phyloP scores from a whole-genome alignment of 2,113 vertebrate genomes.

The Halcyon malimbica region DNA sequence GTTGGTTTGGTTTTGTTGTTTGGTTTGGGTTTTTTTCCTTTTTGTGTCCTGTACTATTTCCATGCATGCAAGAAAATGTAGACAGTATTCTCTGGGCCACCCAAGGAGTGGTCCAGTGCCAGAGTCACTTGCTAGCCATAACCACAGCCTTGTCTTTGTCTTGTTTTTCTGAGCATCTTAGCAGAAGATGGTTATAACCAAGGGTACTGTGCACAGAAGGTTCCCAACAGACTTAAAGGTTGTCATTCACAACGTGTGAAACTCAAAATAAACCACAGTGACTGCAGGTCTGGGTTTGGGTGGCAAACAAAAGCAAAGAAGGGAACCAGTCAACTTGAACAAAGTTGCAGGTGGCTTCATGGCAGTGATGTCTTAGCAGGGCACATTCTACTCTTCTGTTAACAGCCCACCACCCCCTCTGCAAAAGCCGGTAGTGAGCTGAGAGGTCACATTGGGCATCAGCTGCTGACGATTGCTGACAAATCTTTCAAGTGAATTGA shows the following conservation, averaged over 20 bases:
- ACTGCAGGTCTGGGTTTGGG: neutral
- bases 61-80: neutral
- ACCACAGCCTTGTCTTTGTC: neutral
- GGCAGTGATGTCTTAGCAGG: neutral
- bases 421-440: neutral
- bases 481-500: neutral
- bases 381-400: accelerated
- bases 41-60: neutral
- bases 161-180: neutral
- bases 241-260: neutral
- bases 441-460: neutral
- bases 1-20: too few relatives aligned
- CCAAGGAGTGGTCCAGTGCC: neutral
- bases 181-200: neutral
- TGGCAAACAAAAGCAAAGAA: neutral
- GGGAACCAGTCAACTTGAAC: neutral
- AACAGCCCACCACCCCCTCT: neutral
- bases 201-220: neutral
- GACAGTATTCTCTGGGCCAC: neutral
- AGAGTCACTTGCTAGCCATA: neutral
- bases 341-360: neutral
- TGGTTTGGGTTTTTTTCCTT: too few relatives aligned
- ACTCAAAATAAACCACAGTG: neutral
- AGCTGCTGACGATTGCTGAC: neutral
- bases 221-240: neutral